Percentiles rank a stretch among this genome's conserved stretches.
Evolutionary conservation across 2,113 vertebrate genomes (phyloP).

Genomic region (Atlantisia rogersi): DNA sequence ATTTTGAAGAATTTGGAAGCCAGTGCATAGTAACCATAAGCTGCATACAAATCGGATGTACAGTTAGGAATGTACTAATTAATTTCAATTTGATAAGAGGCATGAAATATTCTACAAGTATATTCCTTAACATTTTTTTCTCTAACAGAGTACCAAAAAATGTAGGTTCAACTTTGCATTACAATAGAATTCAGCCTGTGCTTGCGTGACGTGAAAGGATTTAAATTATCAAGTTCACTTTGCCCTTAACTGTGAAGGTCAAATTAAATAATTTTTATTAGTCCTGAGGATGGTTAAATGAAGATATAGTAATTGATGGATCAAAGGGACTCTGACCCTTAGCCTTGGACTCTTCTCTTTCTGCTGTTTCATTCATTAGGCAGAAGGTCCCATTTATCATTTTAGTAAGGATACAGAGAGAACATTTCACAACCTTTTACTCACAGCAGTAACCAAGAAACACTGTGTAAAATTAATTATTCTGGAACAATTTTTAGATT

Average conservation of each 20-base stretch:
- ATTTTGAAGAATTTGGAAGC: neutral
- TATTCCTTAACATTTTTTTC: neutral
- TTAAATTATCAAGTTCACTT: slow-evolving; percentile 64
- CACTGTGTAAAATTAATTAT: neutral
- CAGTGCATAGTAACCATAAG: neutral
- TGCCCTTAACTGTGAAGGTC: slow-evolving; percentile 44
- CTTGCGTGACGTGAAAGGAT: neutral
- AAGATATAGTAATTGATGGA: slow-evolving; percentile 66
- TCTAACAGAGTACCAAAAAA: neutral
- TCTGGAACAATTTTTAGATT: neutral
- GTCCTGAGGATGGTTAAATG: slow-evolving; percentile 54
- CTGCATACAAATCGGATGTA: neutral
- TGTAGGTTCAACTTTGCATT: neutral
- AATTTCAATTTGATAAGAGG: slow-evolving; percentile 11
- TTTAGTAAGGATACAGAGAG: slow-evolving; percentile 11
- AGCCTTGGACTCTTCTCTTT: slow-evolving; percentile 26
- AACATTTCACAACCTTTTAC: neutral
- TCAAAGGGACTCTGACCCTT: slow-evolving; percentile 54
- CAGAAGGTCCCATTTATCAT: slow-evolving; percentile 60
- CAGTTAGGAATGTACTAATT: neutral
- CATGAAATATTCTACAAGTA: neutral
- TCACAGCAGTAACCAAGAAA: neutral
- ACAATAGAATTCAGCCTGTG: slow-evolving; percentile 6
- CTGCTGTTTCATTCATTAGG: slow-evolving; percentile 32
- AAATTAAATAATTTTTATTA: slow-evolving; percentile 57